These are phyloP conservation scores for Brenthis daphne DNA, from an alignment of 2,888 invertebrate genomes.

Conservation along the genomic window DNA sequence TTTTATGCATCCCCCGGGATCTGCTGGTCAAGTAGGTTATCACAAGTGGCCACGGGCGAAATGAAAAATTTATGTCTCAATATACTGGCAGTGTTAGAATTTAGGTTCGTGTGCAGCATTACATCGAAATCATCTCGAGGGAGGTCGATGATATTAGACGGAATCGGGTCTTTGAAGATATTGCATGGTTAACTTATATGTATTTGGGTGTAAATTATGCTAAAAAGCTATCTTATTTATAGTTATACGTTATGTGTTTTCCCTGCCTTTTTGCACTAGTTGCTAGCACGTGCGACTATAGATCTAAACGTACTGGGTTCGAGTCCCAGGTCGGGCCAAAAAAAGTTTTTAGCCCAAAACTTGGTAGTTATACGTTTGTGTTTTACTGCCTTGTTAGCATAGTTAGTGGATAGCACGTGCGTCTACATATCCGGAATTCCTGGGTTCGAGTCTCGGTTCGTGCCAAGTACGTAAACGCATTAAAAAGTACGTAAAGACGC, in stretches of 20 bases:
- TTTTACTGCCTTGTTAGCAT: no score
- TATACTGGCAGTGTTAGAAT: conserved; percentile 61
- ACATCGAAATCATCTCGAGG: conserved; percentile 55
- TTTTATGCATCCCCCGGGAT: conserved; percentile 79
- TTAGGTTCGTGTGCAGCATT: conserved; percentile 66
- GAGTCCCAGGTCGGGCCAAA: no score
- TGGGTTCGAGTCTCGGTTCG: no score
- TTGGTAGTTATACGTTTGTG: no score
- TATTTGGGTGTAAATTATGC: conserved; percentile 3
- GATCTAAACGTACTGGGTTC: no score
- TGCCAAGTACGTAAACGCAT: no score
- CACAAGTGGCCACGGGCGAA: conserved; percentile 75
- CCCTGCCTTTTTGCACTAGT: no score
- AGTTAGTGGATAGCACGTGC: no score
- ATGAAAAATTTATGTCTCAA: conserved; percentile 83
- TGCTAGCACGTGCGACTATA: no score
- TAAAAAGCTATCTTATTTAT: conserved; percentile 5
- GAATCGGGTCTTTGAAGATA: conserved; percentile 26
- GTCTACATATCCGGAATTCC: no score
- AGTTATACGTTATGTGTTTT: not conserved
- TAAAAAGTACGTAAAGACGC: no score
- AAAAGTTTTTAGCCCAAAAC: no score
- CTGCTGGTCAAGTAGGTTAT: conserved; percentile 79
- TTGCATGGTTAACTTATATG: conserved; percentile 5
- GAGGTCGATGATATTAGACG: conserved; percentile 43